Evolutionary conservation across 2,888 invertebrate genomes (phyloP).

Genomic region (Clostera curtula): DNA sequence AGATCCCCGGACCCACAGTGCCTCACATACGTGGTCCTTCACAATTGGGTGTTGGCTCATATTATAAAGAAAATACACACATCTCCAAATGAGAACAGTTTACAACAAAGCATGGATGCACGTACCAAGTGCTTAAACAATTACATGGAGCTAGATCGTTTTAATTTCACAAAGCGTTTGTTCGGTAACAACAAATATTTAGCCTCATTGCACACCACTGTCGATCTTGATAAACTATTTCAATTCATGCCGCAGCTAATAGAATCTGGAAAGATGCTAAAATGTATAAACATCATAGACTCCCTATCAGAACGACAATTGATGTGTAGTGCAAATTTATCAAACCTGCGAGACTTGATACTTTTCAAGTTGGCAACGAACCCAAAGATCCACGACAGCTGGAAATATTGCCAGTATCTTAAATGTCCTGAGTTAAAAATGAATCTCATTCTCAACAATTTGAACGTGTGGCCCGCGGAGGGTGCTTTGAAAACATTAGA

Average conservation of each 20-base stretch:
- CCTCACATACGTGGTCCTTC: conserved; percentile 76
- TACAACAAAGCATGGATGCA: conserved; percentile 70
- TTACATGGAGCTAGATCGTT: conserved; percentile 72
- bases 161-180: conserved; percentile 66
- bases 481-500: conserved; percentile 70
- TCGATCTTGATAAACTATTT: conserved; percentile 69
- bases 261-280: conserved; percentile 56
- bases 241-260: conserved; percentile 61
- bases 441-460: conserved; percentile 68
- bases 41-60: conserved; percentile 81
- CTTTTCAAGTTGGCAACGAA: conserved; percentile 75
- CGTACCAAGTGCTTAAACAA: conserved; percentile 77
- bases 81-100: conserved; percentile 59
- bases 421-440: conserved; percentile 64
- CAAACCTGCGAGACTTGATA: conserved; percentile 73
- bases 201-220: conserved; percentile 75
- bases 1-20: conserved; percentile 68
- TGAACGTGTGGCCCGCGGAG: conserved; percentile 72
- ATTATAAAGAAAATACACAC: conserved; percentile 79
- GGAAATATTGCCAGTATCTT: conserved; percentile 71
- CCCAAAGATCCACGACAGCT: conserved; percentile 55
- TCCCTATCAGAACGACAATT: conserved; percentile 75
- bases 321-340: conserved; percentile 65
- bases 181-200: conserved; percentile 75
- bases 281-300: conserved; percentile 71